A percentile compares a stretch with the other conserved stretches of the same genome.
Evolutionary conservation across 2,888 invertebrate species (phyloP).

Genomic region (Calameuta filiformis): DNA sequence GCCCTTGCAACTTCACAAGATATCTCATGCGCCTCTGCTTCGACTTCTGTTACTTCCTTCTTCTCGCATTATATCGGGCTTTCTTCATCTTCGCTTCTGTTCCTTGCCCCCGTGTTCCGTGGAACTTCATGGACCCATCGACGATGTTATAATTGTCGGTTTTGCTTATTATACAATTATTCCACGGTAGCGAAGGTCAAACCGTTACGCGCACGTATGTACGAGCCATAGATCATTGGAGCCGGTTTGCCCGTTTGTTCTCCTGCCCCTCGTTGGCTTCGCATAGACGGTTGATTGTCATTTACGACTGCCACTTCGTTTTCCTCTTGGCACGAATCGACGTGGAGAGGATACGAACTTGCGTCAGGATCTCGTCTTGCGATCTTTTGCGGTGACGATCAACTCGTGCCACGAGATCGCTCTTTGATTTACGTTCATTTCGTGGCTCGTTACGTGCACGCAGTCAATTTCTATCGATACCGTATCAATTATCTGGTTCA

Average conservation of each 20-base stretch:
- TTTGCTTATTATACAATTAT: conserved; percentile 54
- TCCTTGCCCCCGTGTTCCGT: neutral
- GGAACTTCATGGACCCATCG: neutral
- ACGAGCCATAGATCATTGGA: conserved; percentile 47
- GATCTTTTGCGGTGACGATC: neutral
- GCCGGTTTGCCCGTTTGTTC: conserved; percentile 27
- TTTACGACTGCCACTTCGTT: conserved; percentile 46
- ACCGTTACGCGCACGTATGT: conserved; percentile 9
- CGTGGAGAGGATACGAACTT: conserved; percentile 28
- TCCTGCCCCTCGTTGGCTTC: conserved; percentile 13
- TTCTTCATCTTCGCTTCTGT: neutral
- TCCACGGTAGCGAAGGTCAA: conserved; percentile 50
- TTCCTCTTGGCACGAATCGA: conserved; percentile 5
- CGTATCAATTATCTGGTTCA: neutral
- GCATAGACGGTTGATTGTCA: conserved; percentile 45
- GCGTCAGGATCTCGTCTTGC: neutral
- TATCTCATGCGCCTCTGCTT: conserved; percentile 7
- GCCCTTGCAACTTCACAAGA: conserved; percentile 45
- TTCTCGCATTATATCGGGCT: neutral
- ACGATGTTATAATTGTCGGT: conserved; percentile 55
- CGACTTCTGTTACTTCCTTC: neutral
- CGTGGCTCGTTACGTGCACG: neutral
- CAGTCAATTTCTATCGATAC: neutral
- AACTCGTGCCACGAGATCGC: conserved; percentile 18
- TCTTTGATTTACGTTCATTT: conserved; percentile 9